Evolutionary conservation across 2,888 invertebrate species (phyloP).

Genomic region (Morpho deidamia): DNA sequence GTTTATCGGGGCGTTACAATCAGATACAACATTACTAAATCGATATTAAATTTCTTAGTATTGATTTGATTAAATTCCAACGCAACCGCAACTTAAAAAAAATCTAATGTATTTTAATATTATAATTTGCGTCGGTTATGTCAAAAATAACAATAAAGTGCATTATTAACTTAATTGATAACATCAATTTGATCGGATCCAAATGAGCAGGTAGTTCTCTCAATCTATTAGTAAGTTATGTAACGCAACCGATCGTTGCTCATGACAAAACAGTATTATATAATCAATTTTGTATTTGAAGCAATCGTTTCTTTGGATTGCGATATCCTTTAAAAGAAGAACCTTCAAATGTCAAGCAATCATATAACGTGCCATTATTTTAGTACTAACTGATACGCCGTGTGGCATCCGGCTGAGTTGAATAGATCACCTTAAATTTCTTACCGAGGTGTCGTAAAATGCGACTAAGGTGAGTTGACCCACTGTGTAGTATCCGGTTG

Average conservation of each 20-base stretch:
- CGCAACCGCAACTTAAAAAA: not conserved
- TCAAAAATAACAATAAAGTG: not conserved
- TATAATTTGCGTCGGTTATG: not conserved
- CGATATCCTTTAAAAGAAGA: conserved; percentile 19
- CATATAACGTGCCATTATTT: not conserved
- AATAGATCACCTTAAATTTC: too few relatives aligned
- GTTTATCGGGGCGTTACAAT: conserved; percentile 6
- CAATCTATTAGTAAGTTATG: conserved; percentile 31
- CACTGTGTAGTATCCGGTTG: too few relatives aligned
- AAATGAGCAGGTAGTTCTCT: not conserved
- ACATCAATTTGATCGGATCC: not conserved
- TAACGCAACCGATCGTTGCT: conserved; percentile 46
- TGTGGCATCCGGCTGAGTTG: too few relatives aligned
- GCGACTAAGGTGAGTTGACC: too few relatives aligned
- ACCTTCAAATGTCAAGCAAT: conserved; percentile 2
- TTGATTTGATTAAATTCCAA: conserved; percentile 4
- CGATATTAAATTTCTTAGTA: not conserved
- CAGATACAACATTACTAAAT: conserved; percentile 5
- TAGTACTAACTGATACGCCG: not conserved
- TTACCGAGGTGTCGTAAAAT: too few relatives aligned
- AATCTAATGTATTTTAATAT: too few relatives aligned
- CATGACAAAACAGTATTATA: conserved; percentile 33
- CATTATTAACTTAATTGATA: not conserved
- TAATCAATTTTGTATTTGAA: conserved; percentile 31
- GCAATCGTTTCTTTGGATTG: conserved; percentile 27